Percentiles rank a stretch among this genome's conserved stretches.
Evolutionary conservation across 2,113 vertebrate species (phyloP).

Genomic region (Crypturellus undulatus): DNA sequence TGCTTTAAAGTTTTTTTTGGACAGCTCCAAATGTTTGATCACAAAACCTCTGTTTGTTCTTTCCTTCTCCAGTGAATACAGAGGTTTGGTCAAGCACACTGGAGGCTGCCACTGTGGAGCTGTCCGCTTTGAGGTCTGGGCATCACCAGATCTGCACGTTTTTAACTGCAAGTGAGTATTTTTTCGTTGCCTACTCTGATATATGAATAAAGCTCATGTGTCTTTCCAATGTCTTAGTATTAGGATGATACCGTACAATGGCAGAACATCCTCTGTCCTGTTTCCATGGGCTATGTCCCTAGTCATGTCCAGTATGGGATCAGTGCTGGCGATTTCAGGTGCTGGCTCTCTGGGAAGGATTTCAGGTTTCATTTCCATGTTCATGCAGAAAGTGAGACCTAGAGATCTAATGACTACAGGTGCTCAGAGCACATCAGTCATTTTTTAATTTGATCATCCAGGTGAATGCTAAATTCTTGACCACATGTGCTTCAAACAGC

Average conservation of each 20-base stretch:
- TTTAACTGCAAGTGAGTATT: constrained; percentile 95
- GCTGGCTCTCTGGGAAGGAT: neutral
- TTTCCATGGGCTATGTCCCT: neutral
- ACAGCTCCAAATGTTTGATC: neutral
- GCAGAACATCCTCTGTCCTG: neutral
- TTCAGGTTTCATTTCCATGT: neutral
- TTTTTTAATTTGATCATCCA: neutral
- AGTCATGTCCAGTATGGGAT: neutral
- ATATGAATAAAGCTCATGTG: neutral
- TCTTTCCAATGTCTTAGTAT: neutral
- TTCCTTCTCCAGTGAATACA: constrained; percentile 76
- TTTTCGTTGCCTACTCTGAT: neutral
- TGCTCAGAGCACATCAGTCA: neutral
- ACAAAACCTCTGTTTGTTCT: neutral
- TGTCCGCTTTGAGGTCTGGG: constrained; percentile 90
- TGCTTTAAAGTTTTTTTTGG: neutral
- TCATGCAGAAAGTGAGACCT: neutral
- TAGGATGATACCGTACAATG: neutral
- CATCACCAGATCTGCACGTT: constrained; percentile 86
- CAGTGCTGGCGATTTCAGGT: neutral
- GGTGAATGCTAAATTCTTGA: neutral
- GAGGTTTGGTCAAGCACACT: constrained; percentile 87
- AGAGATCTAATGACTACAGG: neutral
- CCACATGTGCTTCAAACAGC: neutral
- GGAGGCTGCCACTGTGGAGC: constrained; percentile 96